Percentiles rank a stretch among this genome's conserved stretches.
phyloP scores from a whole-genome alignment of 2,888 invertebrate species.

The Lymantria monacha region DNA sequence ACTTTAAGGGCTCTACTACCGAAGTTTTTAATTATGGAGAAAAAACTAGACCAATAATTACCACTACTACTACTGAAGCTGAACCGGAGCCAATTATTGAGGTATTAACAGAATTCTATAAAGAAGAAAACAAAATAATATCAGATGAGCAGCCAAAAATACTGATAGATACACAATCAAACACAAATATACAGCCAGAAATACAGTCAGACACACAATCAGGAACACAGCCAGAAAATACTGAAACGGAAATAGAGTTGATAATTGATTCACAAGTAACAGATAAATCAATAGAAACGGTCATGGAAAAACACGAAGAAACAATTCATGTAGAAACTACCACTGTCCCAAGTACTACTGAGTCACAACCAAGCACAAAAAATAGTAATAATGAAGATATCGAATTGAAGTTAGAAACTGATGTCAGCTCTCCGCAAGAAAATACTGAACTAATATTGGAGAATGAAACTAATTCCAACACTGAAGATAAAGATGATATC shows the following conservation, averaged over 20 bases:
- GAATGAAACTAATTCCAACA: background rate
- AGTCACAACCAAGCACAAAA: background rate
- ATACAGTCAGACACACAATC: background rate
- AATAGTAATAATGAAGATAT: background rate
- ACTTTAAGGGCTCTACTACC: slow-evolving; percentile 33
- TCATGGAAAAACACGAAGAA: slow-evolving; percentile 23
- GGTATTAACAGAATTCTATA: slow-evolving; percentile 34
- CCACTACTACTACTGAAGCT: slow-evolving; percentile 31
- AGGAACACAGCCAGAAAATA: background rate
- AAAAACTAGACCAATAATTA: slow-evolving; percentile 35
- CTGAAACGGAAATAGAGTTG: slow-evolving; percentile 5
- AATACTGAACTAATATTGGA: background rate
- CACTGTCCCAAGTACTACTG: background rate
- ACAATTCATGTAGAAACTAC: slow-evolving; percentile 14
- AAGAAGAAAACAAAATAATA: slow-evolving; percentile 19
- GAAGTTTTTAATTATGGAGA: slow-evolving; percentile 67
- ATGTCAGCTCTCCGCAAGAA: background rate
- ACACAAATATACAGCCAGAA: background rate
- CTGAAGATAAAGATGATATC: slow-evolving; percentile 4
- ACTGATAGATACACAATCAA: background rate
- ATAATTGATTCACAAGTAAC: slow-evolving; percentile 13
- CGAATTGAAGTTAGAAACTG: slow-evolving; percentile 1
- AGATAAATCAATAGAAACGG: slow-evolving; percentile 20
- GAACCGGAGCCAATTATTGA: slow-evolving; percentile 33
- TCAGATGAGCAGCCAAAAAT: background rate